These are phyloP conservation scores for Neolamprologus cancellatus DNA, from an alignment of 2,113 vertebrate species.

Conservation along the genomic window DNA sequence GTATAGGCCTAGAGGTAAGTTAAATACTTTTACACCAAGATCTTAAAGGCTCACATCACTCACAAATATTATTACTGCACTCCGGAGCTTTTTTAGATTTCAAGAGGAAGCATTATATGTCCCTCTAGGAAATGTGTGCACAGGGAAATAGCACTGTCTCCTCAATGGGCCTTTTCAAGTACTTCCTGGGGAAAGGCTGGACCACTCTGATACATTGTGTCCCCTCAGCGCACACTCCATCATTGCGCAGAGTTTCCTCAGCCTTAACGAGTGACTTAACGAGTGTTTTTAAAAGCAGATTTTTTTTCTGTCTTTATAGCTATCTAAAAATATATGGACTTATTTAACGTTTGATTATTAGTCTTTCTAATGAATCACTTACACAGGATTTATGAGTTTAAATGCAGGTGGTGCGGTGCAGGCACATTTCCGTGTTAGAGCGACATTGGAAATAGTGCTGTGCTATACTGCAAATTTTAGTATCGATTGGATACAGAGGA, in stretches of 20 bases:
- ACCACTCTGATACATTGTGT: slow-evolving; percentile 46
- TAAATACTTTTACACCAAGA: not conserved
- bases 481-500: not conserved
- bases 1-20: not conserved
- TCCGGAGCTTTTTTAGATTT: not conserved
- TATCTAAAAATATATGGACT: not conserved
- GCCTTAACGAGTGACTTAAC: not conserved
- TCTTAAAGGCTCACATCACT: slow-evolving; percentile 1
- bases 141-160: slow-evolving; percentile 59
- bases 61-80: slow-evolving; percentile 21
- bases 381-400: not conserved
- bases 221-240: slow-evolving; percentile 32
- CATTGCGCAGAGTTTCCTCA: slow-evolving; percentile 36
- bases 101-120: slow-evolving; percentile 51
- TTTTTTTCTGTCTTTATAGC: not conserved
- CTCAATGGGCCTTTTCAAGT: slow-evolving; percentile 57
- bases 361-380: not conserved
- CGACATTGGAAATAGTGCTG: not conserved
- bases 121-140: slow-evolving; percentile 41
- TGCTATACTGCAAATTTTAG: not conserved
- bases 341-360: not conserved
- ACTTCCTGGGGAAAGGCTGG: slow-evolving; percentile 73
- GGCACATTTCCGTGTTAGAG: not conserved
- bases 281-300: not conserved
- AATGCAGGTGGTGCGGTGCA: not conserved